These are phyloP conservation scores for Callionymus lyra DNA, from an alignment of 2,113 vertebrate genomes.

Conservation along the genomic window DNA sequence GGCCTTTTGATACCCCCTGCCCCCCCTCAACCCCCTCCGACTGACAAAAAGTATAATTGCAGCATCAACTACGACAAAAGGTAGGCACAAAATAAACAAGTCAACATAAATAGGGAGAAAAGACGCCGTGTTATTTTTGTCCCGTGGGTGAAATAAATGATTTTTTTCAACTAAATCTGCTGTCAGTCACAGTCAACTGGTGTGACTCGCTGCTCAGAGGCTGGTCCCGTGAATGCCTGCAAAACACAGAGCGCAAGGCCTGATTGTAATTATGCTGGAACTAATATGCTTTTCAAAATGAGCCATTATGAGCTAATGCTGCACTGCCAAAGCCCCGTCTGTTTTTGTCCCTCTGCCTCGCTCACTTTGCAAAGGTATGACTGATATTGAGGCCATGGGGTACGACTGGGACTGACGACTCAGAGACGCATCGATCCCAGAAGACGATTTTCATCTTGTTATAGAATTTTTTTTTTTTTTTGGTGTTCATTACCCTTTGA, in stretches of 20 bases:
- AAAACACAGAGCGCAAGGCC: slow-evolving; percentile 67
- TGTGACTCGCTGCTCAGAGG: slow-evolving; percentile 64
- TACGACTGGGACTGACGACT: slow-evolving; percentile 47
- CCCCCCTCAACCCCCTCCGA: slow-evolving; percentile 57
- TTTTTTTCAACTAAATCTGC: slow-evolving; percentile 62
- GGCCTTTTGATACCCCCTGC: slow-evolving; percentile 65
- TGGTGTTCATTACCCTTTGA: too few relatives aligned
- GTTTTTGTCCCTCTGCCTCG: slow-evolving; percentile 67
- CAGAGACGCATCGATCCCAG: too few relatives aligned
- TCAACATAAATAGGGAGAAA: slow-evolving; percentile 66
- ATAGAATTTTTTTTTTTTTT: too few relatives aligned
- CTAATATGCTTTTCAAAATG: slow-evolving; percentile 78
- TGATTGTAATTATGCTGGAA: slow-evolving; percentile 78
- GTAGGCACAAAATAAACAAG: slow-evolving; percentile 69
- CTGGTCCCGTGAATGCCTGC: slow-evolving; percentile 66
- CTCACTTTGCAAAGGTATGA: slow-evolving; percentile 67
- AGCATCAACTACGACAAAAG: slow-evolving; percentile 67
- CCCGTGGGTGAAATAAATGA: slow-evolving; percentile 56
- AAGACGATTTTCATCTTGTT: not conserved
- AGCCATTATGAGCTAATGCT: slow-evolving; percentile 76
- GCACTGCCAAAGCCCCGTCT: slow-evolving; percentile 66
- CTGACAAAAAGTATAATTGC: slow-evolving; percentile 73
- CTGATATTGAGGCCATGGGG: slow-evolving; percentile 65
- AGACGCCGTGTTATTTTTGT: slow-evolving; percentile 67
- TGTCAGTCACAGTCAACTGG: slow-evolving; percentile 74